Base-by-base conservation (phyloP, 2,113 vertebrate species). In the Arenaria interpres region DNA sequence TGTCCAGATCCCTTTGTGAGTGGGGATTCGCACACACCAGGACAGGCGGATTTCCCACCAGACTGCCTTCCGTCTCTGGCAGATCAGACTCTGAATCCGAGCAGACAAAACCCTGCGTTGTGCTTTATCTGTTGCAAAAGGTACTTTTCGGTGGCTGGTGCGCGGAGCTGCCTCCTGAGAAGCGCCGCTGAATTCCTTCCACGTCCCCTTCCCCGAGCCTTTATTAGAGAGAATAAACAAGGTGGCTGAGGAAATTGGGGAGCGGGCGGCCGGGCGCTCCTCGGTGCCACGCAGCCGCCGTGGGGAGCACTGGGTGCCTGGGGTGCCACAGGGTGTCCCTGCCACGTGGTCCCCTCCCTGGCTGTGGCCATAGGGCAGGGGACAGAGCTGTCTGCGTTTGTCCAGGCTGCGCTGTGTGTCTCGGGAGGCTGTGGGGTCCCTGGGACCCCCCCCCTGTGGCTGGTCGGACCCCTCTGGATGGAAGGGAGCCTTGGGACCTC, bases 11-110 rank as follows among this genome's bases (percentile, higher is more conserved):
- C 73, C 73, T 56, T n/a, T 23, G 91, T 45, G 80, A 3, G 0
- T 22, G 77, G 76, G 71, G 87, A 63, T 32, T 50, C 3, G 2
- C 35, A 15, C 5, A 4, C 74, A 43, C 93, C 76, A 32, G 78
- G 85, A 32, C 33, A 75, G 89, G 6, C 4, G 53, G 82, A 30
- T 96, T 95, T 91, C 94, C 91, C 91, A 84, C 76, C 76, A 54
- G 91, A 30, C 72, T 71, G 91, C 86, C 76, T 77, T 22, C 41
- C 78, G 63, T 37, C 91, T 77, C 78, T 2, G 12, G 67, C 79
- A 27, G 28, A 73, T 84, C 59, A 9, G 68, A 24, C 73, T 86
- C 20, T 0, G 64, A 51, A 85, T 28, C 83, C 77, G 3, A 12
- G 93, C 83, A 81, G 83, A 41, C 68, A 54, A 51, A 53, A 68